Evolutionary conservation across 1,140 invertebrate species (phyloP), one percentile per base, ranked within the genome.

Genomic region (Caerostris darwini): DNA sequence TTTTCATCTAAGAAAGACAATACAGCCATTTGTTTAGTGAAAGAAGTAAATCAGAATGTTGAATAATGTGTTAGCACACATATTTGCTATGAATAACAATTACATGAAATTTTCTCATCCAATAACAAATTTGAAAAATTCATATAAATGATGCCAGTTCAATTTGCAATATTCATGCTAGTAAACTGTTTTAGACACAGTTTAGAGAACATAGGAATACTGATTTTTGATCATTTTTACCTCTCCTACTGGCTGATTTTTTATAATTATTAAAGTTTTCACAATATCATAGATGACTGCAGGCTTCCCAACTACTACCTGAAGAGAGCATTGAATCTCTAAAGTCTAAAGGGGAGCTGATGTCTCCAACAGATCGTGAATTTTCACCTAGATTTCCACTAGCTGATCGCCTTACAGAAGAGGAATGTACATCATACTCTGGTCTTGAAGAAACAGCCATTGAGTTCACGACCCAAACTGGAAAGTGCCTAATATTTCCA

Each of bases 261-360:
- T 77, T 64, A 17, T 77, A 12, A 77, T 77, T 77, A 19, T 77
- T 77, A 77, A 34, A 34, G 71, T 77, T 77, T 17, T 67, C 14
- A 77, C 53, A 59, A 54, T 77, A 94, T 94, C 88, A 94, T 90
- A 94, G 93, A 85, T 94, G 93, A 59, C 93, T 94, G 57, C 93
- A 94, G 10, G 93, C 93, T 53, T 94, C 93, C 93, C 93, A 94
- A 82, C 93, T 94, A 19, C 93, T 94, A 50, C 88, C 93, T 14
- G 92, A 94, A 8, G 92, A 94, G n/a, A 94, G 67, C 86, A 94
- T 85, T n/a, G 92, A 94, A 94, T 94, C 92, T 94, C 92, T 94
- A 57, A 94, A 94, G 92, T 94, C 92, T 82, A 94, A 64, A 50
- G 92, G 92, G 57, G 92, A 94, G 14, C 85, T 94, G 53, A 94